phyloP scores from a whole-genome alignment of 2,888 invertebrate species.

The Catocala sponsa region DNA sequence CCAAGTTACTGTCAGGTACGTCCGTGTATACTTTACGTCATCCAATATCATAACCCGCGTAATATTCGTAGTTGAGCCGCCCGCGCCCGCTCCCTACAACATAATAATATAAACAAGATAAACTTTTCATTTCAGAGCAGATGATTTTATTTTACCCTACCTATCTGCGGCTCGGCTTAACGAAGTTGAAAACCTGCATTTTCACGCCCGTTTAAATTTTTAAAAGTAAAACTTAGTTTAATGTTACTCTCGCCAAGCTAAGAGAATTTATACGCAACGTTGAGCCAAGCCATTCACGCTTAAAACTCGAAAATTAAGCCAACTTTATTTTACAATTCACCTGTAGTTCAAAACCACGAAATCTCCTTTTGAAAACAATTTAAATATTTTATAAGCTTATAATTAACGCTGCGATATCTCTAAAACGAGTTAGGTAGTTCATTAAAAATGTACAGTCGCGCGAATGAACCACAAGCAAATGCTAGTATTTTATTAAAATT shows the following conservation, averaged over 20 bases:
- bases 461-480: slow-evolving; percentile 58
- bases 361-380: slow-evolving; percentile 39
- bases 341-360: slow-evolving; percentile 23
- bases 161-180: slow-evolving; percentile 26
- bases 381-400: slow-evolving; percentile 51
- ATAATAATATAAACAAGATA: slow-evolving; percentile 35
- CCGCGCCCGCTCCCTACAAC: slow-evolving; percentile 16
- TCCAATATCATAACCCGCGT: slow-evolving; percentile 20
- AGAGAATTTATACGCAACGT: slow-evolving; percentile 13
- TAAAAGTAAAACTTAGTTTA: slow-evolving; percentile 28
- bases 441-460: slow-evolving; percentile 62
- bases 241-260: slow-evolving; percentile 13
- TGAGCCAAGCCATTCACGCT: slow-evolving; percentile 2
- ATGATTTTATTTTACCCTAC: slow-evolving; percentile 37
- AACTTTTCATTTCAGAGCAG: slow-evolving; percentile 36
- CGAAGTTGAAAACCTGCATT: slow-evolving; percentile 32
- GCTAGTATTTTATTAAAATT: slow-evolving; percentile 73
- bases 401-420: slow-evolving; percentile 58
- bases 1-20: slow-evolving; percentile 94
- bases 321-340: slow-evolving; percentile 19
- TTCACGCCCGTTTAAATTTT: slow-evolving; percentile 32
- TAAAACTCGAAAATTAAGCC: slow-evolving; percentile 9
- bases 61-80: slow-evolving; percentile 12
- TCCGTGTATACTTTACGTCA: slow-evolving; percentile 30
- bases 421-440: slow-evolving; percentile 62